Base-by-base conservation (phyloP, 2,113 vertebrate genomes). In the Cinclus cinclus region DNA sequence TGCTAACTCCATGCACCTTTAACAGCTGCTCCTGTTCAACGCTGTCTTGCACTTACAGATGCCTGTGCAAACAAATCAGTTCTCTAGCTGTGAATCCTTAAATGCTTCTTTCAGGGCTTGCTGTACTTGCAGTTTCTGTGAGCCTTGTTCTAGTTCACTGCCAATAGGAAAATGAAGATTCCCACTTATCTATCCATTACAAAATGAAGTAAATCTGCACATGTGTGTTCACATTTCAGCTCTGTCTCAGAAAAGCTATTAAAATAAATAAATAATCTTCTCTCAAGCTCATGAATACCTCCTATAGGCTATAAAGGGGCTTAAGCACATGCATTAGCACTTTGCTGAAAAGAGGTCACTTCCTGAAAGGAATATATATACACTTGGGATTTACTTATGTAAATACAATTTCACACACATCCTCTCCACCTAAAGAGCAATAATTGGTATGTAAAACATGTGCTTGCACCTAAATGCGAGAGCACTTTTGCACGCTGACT, bases 311-410 rank as follows among this genome's bases (percentile, higher is more conserved):
- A 49, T 78, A 78, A 93, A 89, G 77, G 76, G 46, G 62, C 65
- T 96, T 95, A 92, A 92, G 93, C 86, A 93, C 76, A 88, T 65
- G 88, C 86, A 92, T 95, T 93, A 94, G 90, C 80, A 75, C 90
- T 93, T 56, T 20, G 69, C 83, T 93, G 94, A 96, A 92, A 90
- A 96, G 93, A 94, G 88, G 86, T 93, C 83, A 96, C 94, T 97
- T 96, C 96, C 90, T 96, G 92, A 94, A 94, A 92, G 76, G 83
- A 89, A 88, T 81, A 92, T 92, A 91, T 82, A 93, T 39, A 39
- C 88, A 78, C 88, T 74, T 3, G 64, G 85, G 88, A 90, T 92
- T 94, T 94, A 83, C 92, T 93, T 96, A 78, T 78, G 90, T 91
- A 96, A 96, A 95, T 94, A 95, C 65, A 25, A 88, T 87, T 96